Conservation (phyloP, 2,113 vertebrate species). For the Phaethon lepturus region DNA sequence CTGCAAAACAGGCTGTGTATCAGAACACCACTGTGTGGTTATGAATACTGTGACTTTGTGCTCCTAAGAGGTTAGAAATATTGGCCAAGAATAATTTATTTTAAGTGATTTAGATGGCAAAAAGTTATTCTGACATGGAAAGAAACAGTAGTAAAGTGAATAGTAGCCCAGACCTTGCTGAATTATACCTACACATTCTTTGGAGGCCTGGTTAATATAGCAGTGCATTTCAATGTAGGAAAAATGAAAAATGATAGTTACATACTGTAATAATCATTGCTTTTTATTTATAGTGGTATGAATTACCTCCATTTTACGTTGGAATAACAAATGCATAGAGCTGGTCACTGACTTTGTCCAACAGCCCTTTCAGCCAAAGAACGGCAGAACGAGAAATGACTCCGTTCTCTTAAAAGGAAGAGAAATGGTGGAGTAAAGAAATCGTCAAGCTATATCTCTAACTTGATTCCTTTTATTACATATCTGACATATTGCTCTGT, state of each 20-base stretch:
- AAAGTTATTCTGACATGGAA: not conserved
- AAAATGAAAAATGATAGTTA: not conserved
- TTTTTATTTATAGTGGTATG: not conserved
- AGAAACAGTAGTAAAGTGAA: not conserved
- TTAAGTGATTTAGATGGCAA: not conserved
- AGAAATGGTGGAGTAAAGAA: not conserved
- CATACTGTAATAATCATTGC: not conserved
- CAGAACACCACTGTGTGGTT: not conserved
- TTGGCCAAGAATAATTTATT: not conserved
- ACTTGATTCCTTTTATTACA: not conserved
- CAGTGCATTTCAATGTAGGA: not conserved
- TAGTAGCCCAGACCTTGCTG: not conserved
- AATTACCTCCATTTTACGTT: not conserved
- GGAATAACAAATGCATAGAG: not conserved
- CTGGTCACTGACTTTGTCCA: not conserved
- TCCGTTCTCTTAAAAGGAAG: not conserved
- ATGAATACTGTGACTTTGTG: not conserved
- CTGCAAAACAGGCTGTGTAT: not conserved
- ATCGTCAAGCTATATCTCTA: accelerated
- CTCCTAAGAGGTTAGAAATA: not conserved
- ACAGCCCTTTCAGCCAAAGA: not conserved
- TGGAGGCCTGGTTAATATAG: not conserved
- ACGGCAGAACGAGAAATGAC: not conserved
- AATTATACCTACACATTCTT: not conserved
- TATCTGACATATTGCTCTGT: not conserved